Percentiles rank a stretch among this genome's conserved stretches.
These are phyloP conservation scores for Bubalus kerabau DNA, from an alignment of 2,113 vertebrate genomes.

Conservation along the genomic window DNA sequence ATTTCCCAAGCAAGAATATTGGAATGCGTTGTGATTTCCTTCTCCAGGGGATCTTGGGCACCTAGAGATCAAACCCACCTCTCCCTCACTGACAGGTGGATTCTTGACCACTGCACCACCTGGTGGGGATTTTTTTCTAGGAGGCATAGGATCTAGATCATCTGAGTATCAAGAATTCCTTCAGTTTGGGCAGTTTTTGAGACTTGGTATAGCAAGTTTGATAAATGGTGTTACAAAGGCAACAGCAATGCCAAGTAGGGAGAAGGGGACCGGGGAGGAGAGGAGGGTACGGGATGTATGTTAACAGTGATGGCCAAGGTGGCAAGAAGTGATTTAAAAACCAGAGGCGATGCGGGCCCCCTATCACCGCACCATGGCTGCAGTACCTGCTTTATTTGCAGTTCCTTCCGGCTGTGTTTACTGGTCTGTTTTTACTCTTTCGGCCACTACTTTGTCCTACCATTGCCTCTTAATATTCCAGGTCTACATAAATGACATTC, in stretches of 20 bases:
- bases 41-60: background rate
- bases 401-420: background rate
- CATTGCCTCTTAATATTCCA: background rate
- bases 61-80: background rate
- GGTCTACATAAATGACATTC: background rate
- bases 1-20: background rate
- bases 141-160: background rate
- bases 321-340: background rate
- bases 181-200: background rate
- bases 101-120: background rate
- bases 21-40: background rate
- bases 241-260: background rate
- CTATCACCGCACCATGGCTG: rapidly evolving
- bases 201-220: background rate
- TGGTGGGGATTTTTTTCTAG: background rate
- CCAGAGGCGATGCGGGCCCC: rapidly evolving
- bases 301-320: background rate
- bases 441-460: background rate
- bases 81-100: background rate
- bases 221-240: background rate
- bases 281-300: rapidly evolving
- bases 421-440: background rate
- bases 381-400: background rate
- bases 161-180: background rate
- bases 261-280: too few species aligned